Percentiles rank a stretch among this genome's conserved stretches.
phyloP scores from a whole-genome alignment of 23 tunicate species.

The Clavelina lepadiformis region DNA sequence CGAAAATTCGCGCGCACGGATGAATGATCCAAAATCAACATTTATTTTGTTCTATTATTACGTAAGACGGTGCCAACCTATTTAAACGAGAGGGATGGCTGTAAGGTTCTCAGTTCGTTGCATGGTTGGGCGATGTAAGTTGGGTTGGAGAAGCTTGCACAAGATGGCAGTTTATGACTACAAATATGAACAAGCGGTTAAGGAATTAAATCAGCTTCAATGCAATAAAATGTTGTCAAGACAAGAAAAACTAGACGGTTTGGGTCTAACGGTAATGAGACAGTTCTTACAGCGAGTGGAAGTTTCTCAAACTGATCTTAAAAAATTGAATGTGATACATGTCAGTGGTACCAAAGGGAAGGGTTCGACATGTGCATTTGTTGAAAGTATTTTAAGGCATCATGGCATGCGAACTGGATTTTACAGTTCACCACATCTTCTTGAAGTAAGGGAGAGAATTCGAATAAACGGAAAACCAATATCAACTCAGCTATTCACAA shows the following conservation, averaged over 20 bases:
- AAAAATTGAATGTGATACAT: slow-evolving; percentile 41
- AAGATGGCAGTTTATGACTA: slow-evolving; percentile 15
- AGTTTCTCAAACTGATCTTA: slow-evolving; percentile 45
- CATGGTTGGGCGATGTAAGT: no score
- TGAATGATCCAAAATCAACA: no score
- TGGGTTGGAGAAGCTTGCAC: no score
- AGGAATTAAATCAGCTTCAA: slow-evolving; percentile 64
- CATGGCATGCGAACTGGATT: slow-evolving; percentile 82
- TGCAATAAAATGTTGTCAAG: slow-evolving; percentile 5
- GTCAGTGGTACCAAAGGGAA: slow-evolving; percentile 91
- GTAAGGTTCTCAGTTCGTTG: no score
- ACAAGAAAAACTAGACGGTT: slow-evolving; percentile 28
- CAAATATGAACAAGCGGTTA: slow-evolving; percentile 77
- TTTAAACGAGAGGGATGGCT: no score
- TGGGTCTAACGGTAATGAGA: slow-evolving; percentile 55
- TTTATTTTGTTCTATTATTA: no score
- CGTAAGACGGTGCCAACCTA: no score
- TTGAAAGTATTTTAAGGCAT: slow-evolving; percentile 76
- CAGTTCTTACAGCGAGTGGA: slow-evolving; percentile 44
- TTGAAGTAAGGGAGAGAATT: slow-evolving; percentile 86
- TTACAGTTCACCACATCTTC: slow-evolving; percentile 85
- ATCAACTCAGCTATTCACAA: slow-evolving; percentile 42
- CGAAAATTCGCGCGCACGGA: no score
- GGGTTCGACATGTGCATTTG: slow-evolving; percentile 95
- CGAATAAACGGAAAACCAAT: slow-evolving; percentile 88